Evolutionary conservation across 2,888 invertebrate species (phyloP).

Genomic region (Cheilosia variabilis): DNA sequence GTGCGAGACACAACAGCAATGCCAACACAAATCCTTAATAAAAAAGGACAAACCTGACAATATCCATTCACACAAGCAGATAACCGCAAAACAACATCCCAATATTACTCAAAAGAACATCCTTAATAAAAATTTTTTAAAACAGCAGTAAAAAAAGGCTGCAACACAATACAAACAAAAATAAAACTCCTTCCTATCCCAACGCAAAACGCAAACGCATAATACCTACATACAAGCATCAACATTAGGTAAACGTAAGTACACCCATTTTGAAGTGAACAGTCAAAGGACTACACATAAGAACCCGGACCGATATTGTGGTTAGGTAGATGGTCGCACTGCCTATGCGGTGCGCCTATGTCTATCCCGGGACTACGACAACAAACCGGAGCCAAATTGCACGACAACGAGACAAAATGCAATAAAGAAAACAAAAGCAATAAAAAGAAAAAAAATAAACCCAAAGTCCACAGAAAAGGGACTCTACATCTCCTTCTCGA

Average conservation of each 20-base stretch:
- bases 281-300: constrained; percentile 66
- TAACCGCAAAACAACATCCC: constrained; percentile 75
- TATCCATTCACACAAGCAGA: constrained; percentile 65
- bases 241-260: constrained; percentile 51
- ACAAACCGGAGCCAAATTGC: constrained; percentile 70
- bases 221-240: background rate
- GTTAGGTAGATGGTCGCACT: constrained; percentile 69
- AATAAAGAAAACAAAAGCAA: constrained; percentile 39
- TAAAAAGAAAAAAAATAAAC: background rate
- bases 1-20: too few species aligned
- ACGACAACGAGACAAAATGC: constrained; percentile 62
- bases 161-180: constrained; percentile 49
- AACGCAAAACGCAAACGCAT: constrained; percentile 10
- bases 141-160: constrained; percentile 21
- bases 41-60: constrained; percentile 57
- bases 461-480: constrained; percentile 31
- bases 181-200: constrained; percentile 18
- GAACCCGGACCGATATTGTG: constrained; percentile 62
- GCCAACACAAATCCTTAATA: constrained; percentile 38
- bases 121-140: constrained; percentile 42
- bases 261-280: constrained; percentile 59
- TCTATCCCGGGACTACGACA: constrained; percentile 73
- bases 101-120: constrained; percentile 67
- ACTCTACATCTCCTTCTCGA: constrained; percentile 54
- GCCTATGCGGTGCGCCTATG: constrained; percentile 72